Base-by-base conservation (phyloP, 92 coral and sea anemone genomes). In the Hydrozoanthus gracilis region DNA sequence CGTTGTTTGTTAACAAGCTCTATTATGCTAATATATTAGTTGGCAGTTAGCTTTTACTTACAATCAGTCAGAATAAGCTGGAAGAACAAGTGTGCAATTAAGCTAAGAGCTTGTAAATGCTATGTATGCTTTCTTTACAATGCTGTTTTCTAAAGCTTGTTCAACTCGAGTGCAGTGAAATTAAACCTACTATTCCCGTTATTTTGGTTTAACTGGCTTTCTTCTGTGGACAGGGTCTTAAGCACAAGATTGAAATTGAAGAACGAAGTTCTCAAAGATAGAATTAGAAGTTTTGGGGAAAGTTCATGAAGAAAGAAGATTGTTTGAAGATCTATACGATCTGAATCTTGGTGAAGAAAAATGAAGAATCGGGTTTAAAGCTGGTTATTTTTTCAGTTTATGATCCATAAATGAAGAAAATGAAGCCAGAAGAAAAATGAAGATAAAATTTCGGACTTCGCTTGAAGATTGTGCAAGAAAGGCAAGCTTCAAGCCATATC, bases 391-490 rank as follows among this genome's bases (percentile, higher is more conserved):
- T 64, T 17, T 80, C 74, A 65, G 50, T 18, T 16, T 46, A 64
- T 80, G 85, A 45, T 20, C 10, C 85, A 17, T 44, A 65, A 65
- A 67, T 20, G 73, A 80, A 80, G 85, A 80, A 46, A 64, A 47
- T 80, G 85, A 80, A 80, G 85, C 18, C 64, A 49, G 85, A 80
- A 80, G 85, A 80, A 62, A 80, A 64, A 80, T 18, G 85, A 64
- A 80, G 85, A 80, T 47, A n/a, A 67, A 80, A 47, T 80, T 80
- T 80, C 73, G 85, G 85, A 64, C 85, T 80, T 80, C 73, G 85
- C 85, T 80, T 80, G 85, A 80, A 80, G 85, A 80, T 80, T 64
- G 74, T 80, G 85, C 85, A 65, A 64, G 85, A 80, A 80, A 80
- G 74, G 85, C 85, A 80, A 80, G 74, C 74, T 80, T 80, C 73